Evolutionary conservation across 1,140 invertebrate genomes (phyloP), one percentile per base, ranked within the genome.

Genomic region (Vanessa tameamea): DNA sequence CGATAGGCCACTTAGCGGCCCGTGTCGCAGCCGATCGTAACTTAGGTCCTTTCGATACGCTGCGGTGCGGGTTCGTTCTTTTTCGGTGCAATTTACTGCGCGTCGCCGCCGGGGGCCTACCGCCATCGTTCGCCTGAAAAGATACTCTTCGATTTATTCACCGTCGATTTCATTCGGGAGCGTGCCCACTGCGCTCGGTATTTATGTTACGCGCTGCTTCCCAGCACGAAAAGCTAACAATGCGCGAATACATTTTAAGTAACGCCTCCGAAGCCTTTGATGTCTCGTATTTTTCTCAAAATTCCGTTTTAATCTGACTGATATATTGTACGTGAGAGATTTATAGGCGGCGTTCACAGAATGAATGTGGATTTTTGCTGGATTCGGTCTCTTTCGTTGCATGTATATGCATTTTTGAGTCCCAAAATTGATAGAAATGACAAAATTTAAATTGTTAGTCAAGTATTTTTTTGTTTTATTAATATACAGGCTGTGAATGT

Each of bases 21-120:
- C 83, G 79, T 88, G 84, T 88, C 82, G 79, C 78, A 23, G 53
- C 75, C 78, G 81, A 81, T 85, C 84, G 83, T 88, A 89, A 89
- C 83, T 89, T 85, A 88, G 83, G 83, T 80, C 77, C 79, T 80
- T 85, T 88, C 85, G 84, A 87, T 88, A 87, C 84, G 84, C 84
- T 89, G 85, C 86, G 81, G 85, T 87, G 84, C 85, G 81, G 83
- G 83, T 73, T 78, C 80, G 80, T 84, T 88, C 87, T 87, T 88
- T 88, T 90, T 88, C 78, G 88, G 79, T 83, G 82, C 82, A 84
- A 91, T 88, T 89, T 91, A 91, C 83, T 82, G 82, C 83, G 81
- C 79, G 74, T 80, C 81, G 83, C 86, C 78, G 82, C 80, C 78
- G 84, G 83, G 83, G 86, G 80, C 84, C 80, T 79, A 80, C 82